phyloP scores from a whole-genome alignment of 2,888 invertebrate species.

The Ophion slaviceki region DNA sequence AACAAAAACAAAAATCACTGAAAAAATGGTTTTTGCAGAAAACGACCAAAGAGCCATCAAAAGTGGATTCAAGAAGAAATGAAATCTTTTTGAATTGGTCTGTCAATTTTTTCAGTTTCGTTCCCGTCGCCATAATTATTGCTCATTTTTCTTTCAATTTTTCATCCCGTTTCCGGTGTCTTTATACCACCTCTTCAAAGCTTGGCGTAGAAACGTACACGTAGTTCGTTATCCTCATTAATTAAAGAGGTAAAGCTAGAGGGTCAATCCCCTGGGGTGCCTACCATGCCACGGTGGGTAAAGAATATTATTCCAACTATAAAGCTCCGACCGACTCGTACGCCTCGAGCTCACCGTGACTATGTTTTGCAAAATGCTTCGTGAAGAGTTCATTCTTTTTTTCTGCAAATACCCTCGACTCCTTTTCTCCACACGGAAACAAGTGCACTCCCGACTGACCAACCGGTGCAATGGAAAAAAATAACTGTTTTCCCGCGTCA shows the following conservation, averaged over 20 bases:
- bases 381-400: not conserved
- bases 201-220: slow-evolving; percentile 6
- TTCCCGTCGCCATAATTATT: not conserved
- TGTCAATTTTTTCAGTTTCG: not conserved
- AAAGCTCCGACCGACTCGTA: slow-evolving; percentile 25
- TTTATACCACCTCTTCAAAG: slow-evolving; percentile 1
- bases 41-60: too few species aligned
- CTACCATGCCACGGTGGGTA: slow-evolving; percentile 16
- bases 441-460: too few species aligned
- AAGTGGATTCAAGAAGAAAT: not conserved
- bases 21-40: too few species aligned
- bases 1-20: too few species aligned
- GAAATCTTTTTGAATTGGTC: too few species aligned
- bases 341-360: not conserved
- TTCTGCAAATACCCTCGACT: not conserved
- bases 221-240: slow-evolving; percentile 60
- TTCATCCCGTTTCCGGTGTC: slow-evolving; percentile 9
- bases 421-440: not conserved
- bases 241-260: slow-evolving; percentile 50
- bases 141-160: slow-evolving; percentile 19
- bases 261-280: slow-evolving; percentile 37
- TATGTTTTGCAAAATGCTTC: slow-evolving; percentile 28
- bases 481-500: not conserved
- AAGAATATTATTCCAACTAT: slow-evolving; percentile 56
- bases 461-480: not conserved